Base-by-base conservation (phyloP, 2,888 invertebrate species). In the Hyposoter didymator region DNA sequence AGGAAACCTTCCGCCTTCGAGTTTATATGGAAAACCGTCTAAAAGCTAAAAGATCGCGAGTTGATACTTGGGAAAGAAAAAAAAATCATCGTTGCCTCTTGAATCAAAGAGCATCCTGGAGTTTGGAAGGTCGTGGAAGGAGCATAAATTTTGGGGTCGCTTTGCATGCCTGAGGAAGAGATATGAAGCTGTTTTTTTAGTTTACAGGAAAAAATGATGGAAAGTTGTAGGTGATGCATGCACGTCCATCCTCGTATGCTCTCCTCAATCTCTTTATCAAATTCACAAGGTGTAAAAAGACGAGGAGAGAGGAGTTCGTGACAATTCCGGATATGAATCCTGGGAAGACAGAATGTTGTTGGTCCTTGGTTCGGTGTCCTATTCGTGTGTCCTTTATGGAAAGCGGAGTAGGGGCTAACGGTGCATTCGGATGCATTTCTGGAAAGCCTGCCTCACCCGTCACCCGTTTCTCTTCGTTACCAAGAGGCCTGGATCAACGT, bases 391-490 rank as follows among this genome's bases (percentile, higher is more conserved):
- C 78, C 74, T 75, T 80, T 72, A 72, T 76, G 76, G 76, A 14
- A 28, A 55, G 35, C 28, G 59, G 19, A 28, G 28, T 6, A 59
- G 59, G 28, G 59, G 59, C 2, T 59, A 28, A 59, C 64, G 67
- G 73, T 28, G 73, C 72, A 73, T 84, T 67, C 69, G 73, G 81
- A 81, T 81, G 84, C 84, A 84, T 84, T 69, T 81, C 73, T 78
- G 81, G 59, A 47, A 81, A 84, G 78, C 84, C 59, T 76, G 84
- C 76, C 73, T 81, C 78, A 43, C 76, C 78, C 84, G 84, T 84
- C 84, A 81, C 22, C 80, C 85, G 84, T 88, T 87, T 87, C 87
- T 88, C 87, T 88, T 88, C 88, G 87, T 88, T 88, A 87, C 83
- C 78, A 70, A 74, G 81, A 81, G 84, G 81, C 84, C 78, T 78